A percentile compares a stretch with the other conserved stretches of the same genome.
These are phyloP conservation scores for Phodopus roborovskii DNA, from an alignment of 2,113 vertebrate genomes.

Conservation along the genomic window DNA sequence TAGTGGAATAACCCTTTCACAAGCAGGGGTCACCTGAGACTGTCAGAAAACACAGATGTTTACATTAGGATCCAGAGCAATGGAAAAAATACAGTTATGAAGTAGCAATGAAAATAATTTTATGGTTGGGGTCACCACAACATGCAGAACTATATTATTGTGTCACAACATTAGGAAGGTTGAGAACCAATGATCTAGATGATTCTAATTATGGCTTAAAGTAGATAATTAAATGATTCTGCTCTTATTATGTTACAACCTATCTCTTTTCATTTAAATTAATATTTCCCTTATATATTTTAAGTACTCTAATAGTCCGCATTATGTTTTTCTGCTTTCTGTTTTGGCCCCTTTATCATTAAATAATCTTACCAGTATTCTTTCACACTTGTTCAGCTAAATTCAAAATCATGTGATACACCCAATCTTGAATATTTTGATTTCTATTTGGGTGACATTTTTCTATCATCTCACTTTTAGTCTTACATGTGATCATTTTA, in stretches of 20 bases:
- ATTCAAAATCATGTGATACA: background rate
- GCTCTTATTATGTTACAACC: background rate
- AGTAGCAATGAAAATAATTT: background rate
- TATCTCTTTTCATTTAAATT: background rate
- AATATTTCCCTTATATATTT: background rate
- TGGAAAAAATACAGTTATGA: background rate
- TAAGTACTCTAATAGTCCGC: background rate
- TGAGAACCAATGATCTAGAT: background rate
- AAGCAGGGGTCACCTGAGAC: background rate
- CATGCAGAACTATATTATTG: background rate
- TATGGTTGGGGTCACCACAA: background rate
- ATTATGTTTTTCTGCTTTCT: background rate
- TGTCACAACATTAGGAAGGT: background rate
- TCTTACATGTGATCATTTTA: background rate
- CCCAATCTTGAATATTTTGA: background rate
- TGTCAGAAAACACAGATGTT: background rate
- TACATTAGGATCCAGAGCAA: background rate
- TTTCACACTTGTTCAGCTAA: background rate
- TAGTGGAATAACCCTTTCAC: background rate
- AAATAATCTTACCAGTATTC: background rate
- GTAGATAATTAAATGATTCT: background rate
- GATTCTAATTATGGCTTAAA: background rate
- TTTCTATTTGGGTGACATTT: background rate
- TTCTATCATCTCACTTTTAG: background rate
- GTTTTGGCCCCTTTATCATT: background rate